Percentiles rank a stretch among this genome's conserved stretches.
Conservation (phyloP, 2,888 invertebrate species). For the Abrostola triplasia region DNA sequence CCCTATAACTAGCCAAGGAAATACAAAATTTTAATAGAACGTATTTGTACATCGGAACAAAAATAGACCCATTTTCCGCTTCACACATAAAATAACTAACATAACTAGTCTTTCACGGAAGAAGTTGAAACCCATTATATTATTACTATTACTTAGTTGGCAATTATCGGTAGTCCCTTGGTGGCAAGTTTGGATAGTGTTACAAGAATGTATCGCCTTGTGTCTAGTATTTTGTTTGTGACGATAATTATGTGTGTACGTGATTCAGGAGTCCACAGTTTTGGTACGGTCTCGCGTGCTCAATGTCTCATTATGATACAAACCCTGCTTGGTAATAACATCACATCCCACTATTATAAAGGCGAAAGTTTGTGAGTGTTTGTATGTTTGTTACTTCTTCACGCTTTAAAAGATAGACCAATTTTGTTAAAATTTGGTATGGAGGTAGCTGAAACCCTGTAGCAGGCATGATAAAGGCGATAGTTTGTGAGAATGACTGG, state of each 20-base stretch:
- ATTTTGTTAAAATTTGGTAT: too few relatives aligned
- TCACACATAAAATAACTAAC: slow-evolving; percentile 26
- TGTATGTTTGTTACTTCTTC: too few relatives aligned
- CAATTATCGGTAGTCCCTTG: slow-evolving; percentile 61
- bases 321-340: too few relatives aligned
- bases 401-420: too few relatives aligned
- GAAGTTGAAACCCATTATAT: slow-evolving; percentile 27
- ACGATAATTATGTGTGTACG: not conserved
- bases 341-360: too few relatives aligned
- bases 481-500: too few relatives aligned
- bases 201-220: slow-evolving; percentile 58
- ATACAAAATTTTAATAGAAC: not conserved
- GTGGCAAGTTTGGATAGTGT: slow-evolving; percentile 73
- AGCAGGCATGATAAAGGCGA: too few relatives aligned
- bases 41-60: slow-evolving; percentile 13
- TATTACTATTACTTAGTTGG: slow-evolving; percentile 10
- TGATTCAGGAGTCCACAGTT: too few relatives aligned
- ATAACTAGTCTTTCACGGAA: slow-evolving; percentile 29
- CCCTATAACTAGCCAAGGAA: not conserved
- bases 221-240: slow-evolving; percentile 20
- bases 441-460: too few relatives aligned
- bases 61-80: slow-evolving; percentile 9
- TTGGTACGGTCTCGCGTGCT: too few relatives aligned
- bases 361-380: too few relatives aligned
- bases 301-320: too few relatives aligned